These are phyloP conservation scores for Melinaea marsaeus DNA, from an alignment of 2,888 invertebrate species.

Conservation along the genomic window DNA sequence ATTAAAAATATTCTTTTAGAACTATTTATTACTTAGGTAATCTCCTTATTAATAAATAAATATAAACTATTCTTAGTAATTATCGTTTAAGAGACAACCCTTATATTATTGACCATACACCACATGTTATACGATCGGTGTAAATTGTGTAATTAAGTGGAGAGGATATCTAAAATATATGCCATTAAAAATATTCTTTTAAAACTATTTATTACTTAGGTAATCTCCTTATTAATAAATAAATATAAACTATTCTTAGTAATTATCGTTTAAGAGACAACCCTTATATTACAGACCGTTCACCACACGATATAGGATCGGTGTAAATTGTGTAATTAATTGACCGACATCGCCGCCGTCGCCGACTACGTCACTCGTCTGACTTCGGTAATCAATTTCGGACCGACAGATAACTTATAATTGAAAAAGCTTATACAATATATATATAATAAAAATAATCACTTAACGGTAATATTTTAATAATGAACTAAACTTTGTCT, in stretches of 20 bases:
- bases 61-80: no score
- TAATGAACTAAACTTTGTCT: background rate
- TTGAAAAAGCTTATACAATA: no score
- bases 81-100: conserved; percentile 10
- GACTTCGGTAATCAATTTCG: background rate
- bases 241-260: no score
- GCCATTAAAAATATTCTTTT: no score
- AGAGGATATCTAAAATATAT: no score
- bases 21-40: no score
- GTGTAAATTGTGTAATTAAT: conserved; percentile 54
- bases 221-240: no score
- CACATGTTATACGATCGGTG: conserved; percentile 33
- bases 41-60: no score
- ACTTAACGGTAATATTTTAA: no score
- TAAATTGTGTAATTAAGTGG: conserved; percentile 43
- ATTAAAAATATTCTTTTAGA: no score
- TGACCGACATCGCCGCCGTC: conserved; percentile 31
- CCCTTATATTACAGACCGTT: conserved; percentile 1
- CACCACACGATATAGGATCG: conserved; percentile 26
- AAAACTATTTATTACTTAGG: no score
- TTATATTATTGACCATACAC: background rate
- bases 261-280: conserved; percentile 3
- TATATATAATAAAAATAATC: no score
- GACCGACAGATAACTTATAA: background rate
- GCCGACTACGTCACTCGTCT: conserved; percentile 28